Evolutionary conservation across 2,888 invertebrate genomes (phyloP).

Genomic region (Dichetophora obliterata): DNA sequence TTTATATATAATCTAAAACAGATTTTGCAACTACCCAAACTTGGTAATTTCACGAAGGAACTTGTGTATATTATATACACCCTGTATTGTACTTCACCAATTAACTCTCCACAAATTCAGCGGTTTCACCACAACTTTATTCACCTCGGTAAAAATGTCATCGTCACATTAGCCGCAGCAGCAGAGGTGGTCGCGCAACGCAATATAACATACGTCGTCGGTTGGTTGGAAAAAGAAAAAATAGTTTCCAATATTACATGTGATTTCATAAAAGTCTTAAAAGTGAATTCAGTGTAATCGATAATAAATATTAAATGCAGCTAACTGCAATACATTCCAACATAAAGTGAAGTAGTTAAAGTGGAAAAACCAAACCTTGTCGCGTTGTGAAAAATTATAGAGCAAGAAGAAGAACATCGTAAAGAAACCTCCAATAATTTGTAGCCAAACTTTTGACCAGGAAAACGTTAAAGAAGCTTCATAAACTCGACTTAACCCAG

Average conservation of each 20-base stretch:
- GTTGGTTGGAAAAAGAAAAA: conserved; percentile 19
- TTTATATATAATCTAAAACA: too few relatives aligned
- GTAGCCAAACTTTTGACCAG: neutral
- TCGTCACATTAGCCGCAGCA: conserved; percentile 28
- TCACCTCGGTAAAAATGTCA: conserved; percentile 29
- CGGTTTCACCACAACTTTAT: neutral
- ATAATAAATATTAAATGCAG: neutral
- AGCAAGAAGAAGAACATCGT: conserved; percentile 44
- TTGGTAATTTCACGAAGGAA: too few relatives aligned
- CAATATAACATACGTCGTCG: conserved; percentile 7
- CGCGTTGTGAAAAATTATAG: conserved; percentile 54
- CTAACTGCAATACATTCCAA: conserved; percentile 2
- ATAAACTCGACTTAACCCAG: neutral
- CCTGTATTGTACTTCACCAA: neutral
- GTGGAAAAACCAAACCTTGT: conserved; percentile 44
- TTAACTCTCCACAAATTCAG: neutral
- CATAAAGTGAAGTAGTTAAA: conserved; percentile 25
- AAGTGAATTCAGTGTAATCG: neutral
- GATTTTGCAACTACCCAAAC: too few relatives aligned
- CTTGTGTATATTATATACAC: neutral
- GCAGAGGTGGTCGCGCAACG: conserved; percentile 29
- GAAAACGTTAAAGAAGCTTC: neutral
- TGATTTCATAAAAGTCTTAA: neutral
- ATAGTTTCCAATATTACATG: neutral
- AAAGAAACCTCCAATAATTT: neutral